phyloP scores from a whole-genome alignment of 2,113 vertebrate genomes.

The Hemiprocne comata region DNA sequence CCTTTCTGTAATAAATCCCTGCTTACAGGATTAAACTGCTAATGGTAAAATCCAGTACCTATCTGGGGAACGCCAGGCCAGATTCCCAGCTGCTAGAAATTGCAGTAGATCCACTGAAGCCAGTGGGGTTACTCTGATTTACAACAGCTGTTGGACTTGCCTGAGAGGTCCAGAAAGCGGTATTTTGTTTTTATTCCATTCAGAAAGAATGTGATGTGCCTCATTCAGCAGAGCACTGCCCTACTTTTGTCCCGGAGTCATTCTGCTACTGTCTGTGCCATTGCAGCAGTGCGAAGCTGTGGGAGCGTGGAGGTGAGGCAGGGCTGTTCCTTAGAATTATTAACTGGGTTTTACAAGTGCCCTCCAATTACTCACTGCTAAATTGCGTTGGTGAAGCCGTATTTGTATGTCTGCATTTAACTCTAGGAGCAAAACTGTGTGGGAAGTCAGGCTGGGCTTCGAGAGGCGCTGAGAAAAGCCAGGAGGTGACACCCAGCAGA shows the following conservation, averaged over 20 bases:
- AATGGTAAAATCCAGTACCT: background rate
- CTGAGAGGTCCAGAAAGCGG: background rate
- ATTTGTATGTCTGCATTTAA: background rate
- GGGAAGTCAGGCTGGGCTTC: background rate
- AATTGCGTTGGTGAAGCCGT: background rate
- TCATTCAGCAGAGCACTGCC: background rate
- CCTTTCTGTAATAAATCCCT: background rate
- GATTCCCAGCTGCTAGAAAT: background rate
- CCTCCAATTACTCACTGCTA: background rate
- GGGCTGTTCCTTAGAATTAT: background rate
- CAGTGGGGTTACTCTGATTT: background rate
- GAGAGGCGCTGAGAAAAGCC: background rate
- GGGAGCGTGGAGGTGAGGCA: background rate
- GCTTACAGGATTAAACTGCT: background rate
- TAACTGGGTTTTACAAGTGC: background rate
- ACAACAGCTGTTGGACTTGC: slow-evolving; percentile 9
- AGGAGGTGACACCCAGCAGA: background rate
- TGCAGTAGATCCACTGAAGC: slow-evolving; percentile 1
- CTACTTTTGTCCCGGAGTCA: background rate
- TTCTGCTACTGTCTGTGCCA: background rate
- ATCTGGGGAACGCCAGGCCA: background rate
- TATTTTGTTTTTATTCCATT: background rate
- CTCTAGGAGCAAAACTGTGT: background rate
- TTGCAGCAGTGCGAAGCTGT: background rate
- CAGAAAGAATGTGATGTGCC: background rate